Evolutionary conservation across 1,140 invertebrate genomes (phyloP).

Genomic region (Plodia interpunctella): DNA sequence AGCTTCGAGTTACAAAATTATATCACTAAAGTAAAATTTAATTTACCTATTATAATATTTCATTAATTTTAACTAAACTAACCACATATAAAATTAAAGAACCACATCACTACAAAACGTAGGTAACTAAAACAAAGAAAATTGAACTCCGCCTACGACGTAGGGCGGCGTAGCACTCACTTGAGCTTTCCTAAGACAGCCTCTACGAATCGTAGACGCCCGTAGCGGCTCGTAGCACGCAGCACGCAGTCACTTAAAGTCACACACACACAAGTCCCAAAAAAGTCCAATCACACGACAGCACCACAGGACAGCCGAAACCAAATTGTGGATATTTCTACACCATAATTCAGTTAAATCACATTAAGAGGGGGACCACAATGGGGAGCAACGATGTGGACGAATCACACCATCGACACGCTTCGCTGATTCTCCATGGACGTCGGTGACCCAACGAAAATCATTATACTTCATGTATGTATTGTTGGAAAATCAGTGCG

Average conservation of each 20-base stretch:
- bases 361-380: constrained; percentile 69
- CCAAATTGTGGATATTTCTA: constrained; percentile 64
- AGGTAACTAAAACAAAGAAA: not conserved
- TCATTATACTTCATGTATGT: constrained; percentile 35
- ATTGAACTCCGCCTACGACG: not conserved
- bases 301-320: constrained; percentile 57
- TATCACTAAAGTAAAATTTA: no score
- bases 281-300: constrained; percentile 30
- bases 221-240: constrained; percentile 40
- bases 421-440: constrained; percentile 67
- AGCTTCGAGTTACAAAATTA: no score
- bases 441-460: constrained; percentile 51
- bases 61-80: no score
- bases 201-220: constrained; percentile 39
- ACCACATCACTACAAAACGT: not conserved
- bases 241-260: constrained; percentile 37
- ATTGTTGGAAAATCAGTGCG: constrained; percentile 25
- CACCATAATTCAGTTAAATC: constrained; percentile 73
- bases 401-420: constrained; percentile 69
- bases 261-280: constrained; percentile 25
- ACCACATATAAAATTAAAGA: no score
- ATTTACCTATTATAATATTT: no score
- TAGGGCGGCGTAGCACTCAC: constrained; percentile 33
- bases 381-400: constrained; percentile 66
- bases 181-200: constrained; percentile 37